Percentiles rank a stretch among this genome's conserved stretches.
Evolutionary conservation across 2,113 vertebrate genomes (phyloP).

Genomic region (Acanthochromis polyacanthus): DNA sequence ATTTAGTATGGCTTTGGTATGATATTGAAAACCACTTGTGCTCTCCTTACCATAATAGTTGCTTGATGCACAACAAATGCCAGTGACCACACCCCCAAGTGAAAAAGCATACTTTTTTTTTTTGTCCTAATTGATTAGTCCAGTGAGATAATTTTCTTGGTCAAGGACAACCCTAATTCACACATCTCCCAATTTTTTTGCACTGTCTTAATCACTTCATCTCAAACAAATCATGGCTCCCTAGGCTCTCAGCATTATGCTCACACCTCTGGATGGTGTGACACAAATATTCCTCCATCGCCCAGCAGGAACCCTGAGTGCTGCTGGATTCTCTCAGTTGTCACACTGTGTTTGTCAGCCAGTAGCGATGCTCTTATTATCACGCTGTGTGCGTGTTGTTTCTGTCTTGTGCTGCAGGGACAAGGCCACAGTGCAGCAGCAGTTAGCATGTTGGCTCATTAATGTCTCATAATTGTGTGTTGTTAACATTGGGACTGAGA

Average conservation of each 20-base stretch:
- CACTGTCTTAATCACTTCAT: constrained; percentile 32
- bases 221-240: constrained; percentile 35
- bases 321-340: constrained; percentile 42
- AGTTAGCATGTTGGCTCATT: constrained; percentile 21
- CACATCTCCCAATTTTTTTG: not conserved
- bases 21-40: not conserved
- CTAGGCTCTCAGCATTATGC: constrained; percentile 36
- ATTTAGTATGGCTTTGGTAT: not conserved
- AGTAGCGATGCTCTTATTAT: constrained; percentile 30
- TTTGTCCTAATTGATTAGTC: not conserved
- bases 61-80: too few species aligned
- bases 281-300: constrained; percentile 51
- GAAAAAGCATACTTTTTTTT: too few species aligned
- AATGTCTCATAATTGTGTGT: constrained; percentile 3
- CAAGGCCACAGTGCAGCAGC: constrained; percentile 5
- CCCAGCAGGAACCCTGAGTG: constrained; percentile 47
- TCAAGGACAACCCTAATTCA: not conserved
- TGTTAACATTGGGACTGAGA: constrained; percentile 13
- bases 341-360: constrained; percentile 42
- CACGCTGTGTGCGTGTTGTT: not conserved
- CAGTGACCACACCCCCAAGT: too few species aligned
- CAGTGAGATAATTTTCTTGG: not conserved
- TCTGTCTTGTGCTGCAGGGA: constrained; percentile 20
- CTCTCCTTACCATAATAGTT: too few species aligned
- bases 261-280: constrained; percentile 63